Evolutionary conservation across 2,888 invertebrate species (phyloP).

Genomic region (Hetaerina titia): DNA sequence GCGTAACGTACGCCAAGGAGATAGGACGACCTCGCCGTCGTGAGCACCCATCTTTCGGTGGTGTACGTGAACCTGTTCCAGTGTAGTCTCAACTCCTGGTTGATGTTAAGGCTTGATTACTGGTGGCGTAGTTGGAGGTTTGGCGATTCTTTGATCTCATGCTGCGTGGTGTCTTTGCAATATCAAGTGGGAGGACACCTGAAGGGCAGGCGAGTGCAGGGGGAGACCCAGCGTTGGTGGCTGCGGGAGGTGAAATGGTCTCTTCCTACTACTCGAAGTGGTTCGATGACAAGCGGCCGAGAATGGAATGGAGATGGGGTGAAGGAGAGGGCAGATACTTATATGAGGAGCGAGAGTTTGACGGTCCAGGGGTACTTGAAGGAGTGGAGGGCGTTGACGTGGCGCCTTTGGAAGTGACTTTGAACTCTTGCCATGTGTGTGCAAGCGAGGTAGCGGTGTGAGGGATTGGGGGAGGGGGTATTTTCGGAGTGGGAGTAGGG

Average conservation of each 20-base stretch:
- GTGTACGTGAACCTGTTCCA: background rate
- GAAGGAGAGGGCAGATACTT: background rate
- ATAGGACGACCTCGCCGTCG: background rate
- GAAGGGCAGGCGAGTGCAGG: background rate
- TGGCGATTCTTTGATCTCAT: slow-evolving; percentile 24
- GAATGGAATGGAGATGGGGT: background rate
- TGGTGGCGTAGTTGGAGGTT: background rate
- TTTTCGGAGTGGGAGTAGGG: background rate
- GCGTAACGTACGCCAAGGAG: background rate
- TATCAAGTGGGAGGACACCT: background rate
- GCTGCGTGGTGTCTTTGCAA: background rate
- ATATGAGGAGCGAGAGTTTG: background rate
- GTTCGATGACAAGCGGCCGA: background rate
- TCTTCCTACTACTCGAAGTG: no score
- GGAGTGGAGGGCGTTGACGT: slow-evolving; percentile 5
- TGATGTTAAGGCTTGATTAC: background rate
- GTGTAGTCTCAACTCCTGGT: no score
- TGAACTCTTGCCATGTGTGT: slow-evolving; percentile 33
- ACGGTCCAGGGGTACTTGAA: background rate
- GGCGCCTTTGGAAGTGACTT: background rate
- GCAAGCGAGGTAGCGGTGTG: background rate
- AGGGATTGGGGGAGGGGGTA: background rate
- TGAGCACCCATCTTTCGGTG: background rate
- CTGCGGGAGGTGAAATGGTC: no score
- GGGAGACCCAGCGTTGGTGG: no score